Evolutionary conservation across 2,113 vertebrate genomes (phyloP).

Genomic region (Mastomys natalensis): DNA sequence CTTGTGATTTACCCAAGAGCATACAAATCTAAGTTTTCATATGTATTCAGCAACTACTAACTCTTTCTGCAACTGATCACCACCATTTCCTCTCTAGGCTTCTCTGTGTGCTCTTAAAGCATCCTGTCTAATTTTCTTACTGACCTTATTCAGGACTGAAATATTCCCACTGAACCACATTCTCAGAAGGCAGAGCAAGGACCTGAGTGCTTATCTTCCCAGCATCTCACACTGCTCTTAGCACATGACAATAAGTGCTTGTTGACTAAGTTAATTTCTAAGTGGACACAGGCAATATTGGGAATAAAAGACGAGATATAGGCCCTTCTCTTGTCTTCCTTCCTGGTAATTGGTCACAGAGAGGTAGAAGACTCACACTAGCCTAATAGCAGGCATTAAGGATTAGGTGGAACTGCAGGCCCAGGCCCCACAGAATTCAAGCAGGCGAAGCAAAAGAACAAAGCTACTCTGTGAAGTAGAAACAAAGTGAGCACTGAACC

Average conservation of each 20-base stretch:
- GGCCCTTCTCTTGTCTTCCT: neutral
- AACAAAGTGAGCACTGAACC: conserved; percentile 26
- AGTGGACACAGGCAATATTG: neutral
- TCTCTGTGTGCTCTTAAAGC: conserved; percentile 39
- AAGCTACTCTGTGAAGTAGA: neutral
- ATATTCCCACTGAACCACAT: neutral
- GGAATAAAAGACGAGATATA: conserved; percentile 34
- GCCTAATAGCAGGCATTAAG: neutral
- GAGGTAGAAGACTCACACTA: neutral
- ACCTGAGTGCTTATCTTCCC: conserved; percentile 17
- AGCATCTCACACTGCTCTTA: neutral
- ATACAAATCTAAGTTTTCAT: conserved; percentile 25
- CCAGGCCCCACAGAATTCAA: neutral
- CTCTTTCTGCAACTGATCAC: neutral
- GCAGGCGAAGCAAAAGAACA: neutral
- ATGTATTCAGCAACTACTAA: conserved; percentile 47
- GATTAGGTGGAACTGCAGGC: neutral
- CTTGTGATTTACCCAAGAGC: conserved; percentile 38
- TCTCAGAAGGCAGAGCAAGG: neutral
- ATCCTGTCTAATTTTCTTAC: conserved; percentile 37
- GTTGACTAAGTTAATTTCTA: conserved; percentile 39
- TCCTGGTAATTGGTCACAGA: neutral
- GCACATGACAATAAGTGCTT: conserved; percentile 22
- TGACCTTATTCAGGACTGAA: neutral
- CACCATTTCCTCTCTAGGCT: neutral